Evolutionary conservation across 1,140 invertebrate species (phyloP).

Genomic region (Procambarus virginalis): DNA sequence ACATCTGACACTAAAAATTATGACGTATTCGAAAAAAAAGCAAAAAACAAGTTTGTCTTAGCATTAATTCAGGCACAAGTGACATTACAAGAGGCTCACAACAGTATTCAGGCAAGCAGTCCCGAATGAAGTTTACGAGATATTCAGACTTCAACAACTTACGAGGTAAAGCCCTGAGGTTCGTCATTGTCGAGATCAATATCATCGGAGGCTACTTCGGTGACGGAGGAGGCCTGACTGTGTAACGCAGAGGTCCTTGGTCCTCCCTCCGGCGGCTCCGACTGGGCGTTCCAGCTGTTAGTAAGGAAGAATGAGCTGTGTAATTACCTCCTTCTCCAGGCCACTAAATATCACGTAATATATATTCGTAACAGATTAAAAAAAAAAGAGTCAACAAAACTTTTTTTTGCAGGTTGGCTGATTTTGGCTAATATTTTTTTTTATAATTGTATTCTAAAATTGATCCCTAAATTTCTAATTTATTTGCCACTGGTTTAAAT

Average conservation of each 20-base stretch:
- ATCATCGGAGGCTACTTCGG: conserved; percentile 83
- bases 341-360: background rate
- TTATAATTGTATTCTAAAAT: too few species aligned
- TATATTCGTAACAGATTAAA: background rate
- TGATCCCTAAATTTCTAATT: too few species aligned
- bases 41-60: too few species aligned
- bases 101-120: too few species aligned
- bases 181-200: conserved; percentile 83
- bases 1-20: too few species aligned
- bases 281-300: conserved; percentile 78
- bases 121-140: too few species aligned
- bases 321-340: background rate
- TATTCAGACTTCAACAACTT: conserved; percentile 72
- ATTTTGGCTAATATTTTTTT: too few species aligned
- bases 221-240: conserved; percentile 82
- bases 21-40: too few species aligned
- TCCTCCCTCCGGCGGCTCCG: conserved; percentile 78
- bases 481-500: too few species aligned
- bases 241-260: conserved; percentile 75
- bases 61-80: too few species aligned
- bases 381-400: background rate
- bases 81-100: too few species aligned
- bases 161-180: conserved; percentile 81
- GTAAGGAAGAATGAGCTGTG: background rate
- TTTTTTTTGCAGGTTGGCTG: background rate